A percentile compares a stretch with the other conserved stretches of the same genome.
Evolutionary conservation across 2,797 vertebrate species (phyloP).

Genomic region (Gallirallus australis): DNA sequence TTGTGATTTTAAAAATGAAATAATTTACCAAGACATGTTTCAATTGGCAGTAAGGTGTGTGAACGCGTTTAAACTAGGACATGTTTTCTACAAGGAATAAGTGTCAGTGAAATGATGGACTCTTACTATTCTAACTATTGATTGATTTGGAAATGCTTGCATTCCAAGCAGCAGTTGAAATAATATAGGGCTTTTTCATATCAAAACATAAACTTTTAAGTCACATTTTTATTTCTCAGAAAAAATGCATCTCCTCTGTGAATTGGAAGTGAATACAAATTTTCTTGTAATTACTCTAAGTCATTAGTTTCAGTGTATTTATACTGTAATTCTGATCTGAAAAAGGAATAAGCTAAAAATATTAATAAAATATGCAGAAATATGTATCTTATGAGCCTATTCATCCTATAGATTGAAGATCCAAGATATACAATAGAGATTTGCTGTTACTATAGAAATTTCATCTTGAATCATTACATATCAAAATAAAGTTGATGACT

Average conservation of each 20-base stretch:
- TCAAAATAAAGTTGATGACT: not conserved
- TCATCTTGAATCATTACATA: not conserved
- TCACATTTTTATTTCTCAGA: slow-evolving; percentile 75
- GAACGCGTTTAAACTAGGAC: slow-evolving; percentile 65
- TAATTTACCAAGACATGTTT: slow-evolving; percentile 80
- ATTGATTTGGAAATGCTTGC: slow-evolving; percentile 75
- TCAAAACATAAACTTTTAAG: slow-evolving; percentile 69
- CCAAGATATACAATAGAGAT: not conserved
- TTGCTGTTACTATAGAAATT: not conserved
- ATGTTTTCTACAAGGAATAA: slow-evolving; percentile 67
- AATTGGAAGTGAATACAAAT: slow-evolving; percentile 44
- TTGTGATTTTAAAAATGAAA: slow-evolving; percentile 71
- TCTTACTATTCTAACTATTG: slow-evolving; percentile 80
- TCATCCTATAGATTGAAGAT: not conserved
- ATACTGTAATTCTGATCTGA: slow-evolving; percentile 20
- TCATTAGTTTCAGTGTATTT: slow-evolving; percentile 18
- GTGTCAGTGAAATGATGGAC: slow-evolving; percentile 75
- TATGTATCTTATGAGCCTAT: not conserved
- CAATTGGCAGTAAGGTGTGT: slow-evolving; percentile 80
- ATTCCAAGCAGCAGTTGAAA: slow-evolving; percentile 71
- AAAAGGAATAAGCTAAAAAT: not conserved
- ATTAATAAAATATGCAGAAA: not conserved
- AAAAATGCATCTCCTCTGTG: slow-evolving; percentile 63
- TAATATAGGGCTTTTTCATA: slow-evolving; percentile 72
- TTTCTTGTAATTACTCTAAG: slow-evolving; percentile 18